Conservation (phyloP, 2,797 vertebrate genomes). For the Tragelaphus eurycerus region DNA sequence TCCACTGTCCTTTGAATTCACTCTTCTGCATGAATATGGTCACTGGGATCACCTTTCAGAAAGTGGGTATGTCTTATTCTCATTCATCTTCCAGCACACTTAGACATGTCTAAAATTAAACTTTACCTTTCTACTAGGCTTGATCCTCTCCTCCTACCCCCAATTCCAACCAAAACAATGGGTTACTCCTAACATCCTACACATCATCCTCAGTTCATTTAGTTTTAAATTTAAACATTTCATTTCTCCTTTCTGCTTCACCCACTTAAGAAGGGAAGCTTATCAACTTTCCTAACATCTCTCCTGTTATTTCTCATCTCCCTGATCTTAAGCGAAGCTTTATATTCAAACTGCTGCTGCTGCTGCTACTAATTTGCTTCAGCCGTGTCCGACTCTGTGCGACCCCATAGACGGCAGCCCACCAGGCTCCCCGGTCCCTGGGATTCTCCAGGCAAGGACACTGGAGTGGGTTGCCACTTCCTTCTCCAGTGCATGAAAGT, state of each 20-base stretch:
- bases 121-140: background rate
- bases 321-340: background rate
- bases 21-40: background rate
- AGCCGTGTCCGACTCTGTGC: no score
- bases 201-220: background rate
- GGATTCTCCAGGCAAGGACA: no score
- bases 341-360: background rate
- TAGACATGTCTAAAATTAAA: background rate
- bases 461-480: no score
- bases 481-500: no score
- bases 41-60: background rate
- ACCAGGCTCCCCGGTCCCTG: no score
- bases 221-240: background rate
- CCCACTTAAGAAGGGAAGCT: background rate
- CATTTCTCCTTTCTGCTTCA: background rate
- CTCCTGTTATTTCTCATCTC: background rate
- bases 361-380: no score
- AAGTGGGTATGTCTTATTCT: background rate
- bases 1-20: background rate
- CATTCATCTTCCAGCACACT: background rate
- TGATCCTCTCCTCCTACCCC: background rate
- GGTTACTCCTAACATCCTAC: background rate
- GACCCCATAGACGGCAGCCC: no score
- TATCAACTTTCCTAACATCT: background rate
- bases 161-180: background rate